Evolutionary conservation across 2,797 vertebrate genomes (phyloP).

Genomic region (Enteromius treurensis): DNA sequence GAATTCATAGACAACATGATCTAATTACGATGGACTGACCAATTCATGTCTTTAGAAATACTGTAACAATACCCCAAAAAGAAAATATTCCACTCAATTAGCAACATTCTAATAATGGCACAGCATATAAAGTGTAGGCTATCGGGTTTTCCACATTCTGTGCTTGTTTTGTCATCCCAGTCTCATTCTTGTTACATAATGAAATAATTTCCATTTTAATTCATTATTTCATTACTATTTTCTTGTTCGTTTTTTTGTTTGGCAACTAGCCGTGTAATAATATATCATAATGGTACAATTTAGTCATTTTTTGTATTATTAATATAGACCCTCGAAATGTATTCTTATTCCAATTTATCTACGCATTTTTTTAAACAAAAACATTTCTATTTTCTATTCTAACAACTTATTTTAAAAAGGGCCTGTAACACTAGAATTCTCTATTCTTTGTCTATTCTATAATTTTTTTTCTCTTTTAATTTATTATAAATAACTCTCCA

Average conservation of each 20-base stretch:
- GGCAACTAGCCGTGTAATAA: background rate
- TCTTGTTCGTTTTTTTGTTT: background rate
- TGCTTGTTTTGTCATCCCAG: background rate
- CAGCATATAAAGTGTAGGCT: background rate
- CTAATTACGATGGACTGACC: background rate
- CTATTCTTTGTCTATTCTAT: background rate
- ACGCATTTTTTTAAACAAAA: background rate
- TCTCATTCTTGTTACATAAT: background rate
- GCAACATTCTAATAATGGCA: background rate
- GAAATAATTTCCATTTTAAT: background rate
- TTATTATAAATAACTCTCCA: background rate
- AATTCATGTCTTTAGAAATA: slow-evolving; percentile 27
- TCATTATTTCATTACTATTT: background rate
- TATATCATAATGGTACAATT: background rate
- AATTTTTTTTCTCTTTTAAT: background rate
- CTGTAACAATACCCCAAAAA: background rate
- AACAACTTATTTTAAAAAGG: background rate
- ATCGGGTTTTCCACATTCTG: background rate
- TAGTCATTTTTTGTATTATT: background rate
- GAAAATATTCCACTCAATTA: background rate
- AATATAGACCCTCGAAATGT: background rate
- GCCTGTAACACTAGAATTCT: background rate
- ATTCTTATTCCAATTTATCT: background rate
- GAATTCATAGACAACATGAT: background rate
- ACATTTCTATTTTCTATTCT: background rate